Percentiles rank a stretch among this genome's conserved stretches.
phyloP scores from a whole-genome alignment of 2,113 vertebrate species.

The Nyctereutes procyonoides region DNA sequence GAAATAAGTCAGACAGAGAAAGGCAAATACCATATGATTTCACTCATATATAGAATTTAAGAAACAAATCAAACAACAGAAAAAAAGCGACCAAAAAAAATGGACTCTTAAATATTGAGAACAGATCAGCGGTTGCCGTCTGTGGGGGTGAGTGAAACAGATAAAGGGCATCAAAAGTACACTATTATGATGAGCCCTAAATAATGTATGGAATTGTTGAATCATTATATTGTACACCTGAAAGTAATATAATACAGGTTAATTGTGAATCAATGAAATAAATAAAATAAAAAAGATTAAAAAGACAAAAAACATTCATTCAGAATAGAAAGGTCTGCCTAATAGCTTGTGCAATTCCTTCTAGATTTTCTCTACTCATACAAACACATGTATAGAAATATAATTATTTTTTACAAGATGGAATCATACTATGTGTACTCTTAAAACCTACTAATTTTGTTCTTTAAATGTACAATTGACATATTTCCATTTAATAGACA shows the following conservation, averaged over 20 bases:
- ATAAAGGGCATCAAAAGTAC: background rate
- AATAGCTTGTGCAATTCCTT: background rate
- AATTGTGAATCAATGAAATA: background rate
- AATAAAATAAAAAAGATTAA: background rate
- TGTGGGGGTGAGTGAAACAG: background rate
- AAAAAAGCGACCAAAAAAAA: background rate
- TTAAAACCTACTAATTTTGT: background rate
- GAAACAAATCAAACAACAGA: background rate
- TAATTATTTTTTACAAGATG: background rate
- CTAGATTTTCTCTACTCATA: background rate
- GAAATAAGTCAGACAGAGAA: background rate
- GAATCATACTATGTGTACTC: background rate
- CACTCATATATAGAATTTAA: background rate
- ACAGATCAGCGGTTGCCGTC: background rate
- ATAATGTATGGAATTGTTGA: background rate
- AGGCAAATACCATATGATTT: background rate
- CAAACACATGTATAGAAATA: background rate
- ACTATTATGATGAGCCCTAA: background rate
- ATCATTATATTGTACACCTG: background rate
- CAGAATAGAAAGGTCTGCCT: background rate
- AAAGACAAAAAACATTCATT: background rate
- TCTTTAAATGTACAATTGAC: background rate
- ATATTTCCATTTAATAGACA: slow-evolving; percentile 22
- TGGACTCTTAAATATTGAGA: background rate
- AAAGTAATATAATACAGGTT: background rate